Percentiles rank a stretch among this genome's conserved stretches.
These are phyloP conservation scores for Halcyon chelicuti DNA, from an alignment of 2,797 vertebrate genomes.

Conservation along the genomic window DNA sequence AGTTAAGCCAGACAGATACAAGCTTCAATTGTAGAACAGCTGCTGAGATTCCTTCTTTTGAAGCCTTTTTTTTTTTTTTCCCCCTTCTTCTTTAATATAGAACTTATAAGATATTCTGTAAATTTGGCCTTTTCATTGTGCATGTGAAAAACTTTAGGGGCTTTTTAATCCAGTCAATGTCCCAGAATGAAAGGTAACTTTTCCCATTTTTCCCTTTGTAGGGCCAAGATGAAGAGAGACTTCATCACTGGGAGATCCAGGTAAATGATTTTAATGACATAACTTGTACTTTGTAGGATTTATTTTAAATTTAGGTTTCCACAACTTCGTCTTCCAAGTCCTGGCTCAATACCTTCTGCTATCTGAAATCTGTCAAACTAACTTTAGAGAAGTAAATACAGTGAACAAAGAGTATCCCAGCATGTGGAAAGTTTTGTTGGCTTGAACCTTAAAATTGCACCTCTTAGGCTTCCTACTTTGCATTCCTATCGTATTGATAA, in stretches of 20 bases:
- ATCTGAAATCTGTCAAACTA: background rate
- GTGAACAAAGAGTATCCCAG: background rate
- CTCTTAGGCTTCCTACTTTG: background rate
- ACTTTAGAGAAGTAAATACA: background rate
- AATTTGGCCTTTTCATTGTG: background rate
- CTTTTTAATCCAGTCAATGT: background rate
- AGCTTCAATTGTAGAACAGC: background rate
- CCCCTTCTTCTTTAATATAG: background rate
- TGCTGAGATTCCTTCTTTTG: background rate
- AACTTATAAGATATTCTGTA: background rate
- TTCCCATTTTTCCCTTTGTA: constrained; percentile 57
- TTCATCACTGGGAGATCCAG: constrained; percentile 68
- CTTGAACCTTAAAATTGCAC: background rate
- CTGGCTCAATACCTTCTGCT: background rate
- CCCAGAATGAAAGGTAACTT: background rate
- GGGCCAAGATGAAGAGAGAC: constrained; percentile 72
- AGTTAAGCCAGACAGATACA: background rate
- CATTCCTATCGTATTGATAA: background rate
- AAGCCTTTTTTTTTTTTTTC: background rate
- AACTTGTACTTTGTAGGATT: background rate
- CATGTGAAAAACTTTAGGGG: background rate
- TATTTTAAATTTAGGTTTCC: background rate
- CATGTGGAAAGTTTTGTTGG: background rate
- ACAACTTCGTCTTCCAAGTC: background rate
- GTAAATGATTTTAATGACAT: constrained; percentile 71